phyloP scores from a whole-genome alignment of 2,797 vertebrate genomes.

The Enteromius mattozi region DNA sequence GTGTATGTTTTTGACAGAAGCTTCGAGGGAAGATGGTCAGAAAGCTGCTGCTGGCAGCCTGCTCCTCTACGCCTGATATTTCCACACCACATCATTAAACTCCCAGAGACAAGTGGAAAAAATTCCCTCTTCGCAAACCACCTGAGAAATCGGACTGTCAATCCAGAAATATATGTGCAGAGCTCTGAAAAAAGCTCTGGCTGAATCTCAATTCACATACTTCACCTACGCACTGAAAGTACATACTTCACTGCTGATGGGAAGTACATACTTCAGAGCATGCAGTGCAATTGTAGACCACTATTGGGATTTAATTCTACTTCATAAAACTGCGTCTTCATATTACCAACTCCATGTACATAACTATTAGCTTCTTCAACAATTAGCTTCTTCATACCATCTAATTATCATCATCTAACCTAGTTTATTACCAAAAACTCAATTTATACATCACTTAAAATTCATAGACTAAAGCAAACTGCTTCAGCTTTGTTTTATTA shows the following conservation, averaged over 20 bases:
- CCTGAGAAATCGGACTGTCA: constrained; percentile 31
- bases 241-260: constrained; percentile 17
- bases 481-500: neutral
- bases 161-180: neutral
- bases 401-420: neutral
- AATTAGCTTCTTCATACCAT: neutral
- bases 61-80: constrained; percentile 17
- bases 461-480: neutral
- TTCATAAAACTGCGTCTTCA: neutral
- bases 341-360: neutral
- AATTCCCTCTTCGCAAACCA: constrained; percentile 12
- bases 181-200: constrained; percentile 7
- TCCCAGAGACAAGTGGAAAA: constrained; percentile 28
- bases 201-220: constrained; percentile 32
- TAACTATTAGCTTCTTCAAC: no score
- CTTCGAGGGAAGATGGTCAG: constrained; percentile 8
- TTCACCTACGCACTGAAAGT: constrained; percentile 1
- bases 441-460: neutral
- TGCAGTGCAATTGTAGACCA: neutral
- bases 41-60: neutral
- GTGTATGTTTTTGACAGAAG: neutral
- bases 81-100: constrained; percentile 45
- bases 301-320: neutral
- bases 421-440: neutral
- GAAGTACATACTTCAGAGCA: constrained; percentile 13